Evolutionary conservation across 1,140 invertebrate genomes (phyloP).

Genomic region (Tetramorium alpestre): DNA sequence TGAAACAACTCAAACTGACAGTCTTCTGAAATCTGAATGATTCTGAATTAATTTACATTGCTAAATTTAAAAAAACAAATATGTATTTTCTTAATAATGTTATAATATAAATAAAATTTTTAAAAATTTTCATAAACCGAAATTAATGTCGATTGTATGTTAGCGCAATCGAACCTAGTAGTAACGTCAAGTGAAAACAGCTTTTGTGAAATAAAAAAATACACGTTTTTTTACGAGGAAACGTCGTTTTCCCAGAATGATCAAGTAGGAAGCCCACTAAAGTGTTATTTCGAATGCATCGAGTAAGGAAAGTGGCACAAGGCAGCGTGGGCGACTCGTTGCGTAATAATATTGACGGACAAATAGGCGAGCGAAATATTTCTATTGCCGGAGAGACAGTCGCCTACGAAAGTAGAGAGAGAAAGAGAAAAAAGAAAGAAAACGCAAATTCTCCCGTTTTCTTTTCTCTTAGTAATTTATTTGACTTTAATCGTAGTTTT

Average conservation of each 20-base stretch:
- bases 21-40: background rate
- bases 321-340: constrained; percentile 61
- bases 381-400: constrained; percentile 34
- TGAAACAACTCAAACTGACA: background rate
- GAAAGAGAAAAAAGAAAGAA: background rate
- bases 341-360: constrained; percentile 62
- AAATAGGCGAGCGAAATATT: constrained; percentile 61
- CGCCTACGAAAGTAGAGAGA: background rate
- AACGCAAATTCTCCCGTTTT: background rate
- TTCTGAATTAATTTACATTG: background rate
- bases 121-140: background rate
- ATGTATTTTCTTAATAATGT: background rate
- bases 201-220: constrained; percentile 29
- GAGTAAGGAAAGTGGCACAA: constrained; percentile 57
- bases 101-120: background rate
- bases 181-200: too few relatives aligned
- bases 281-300: constrained; percentile 31
- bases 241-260: background rate
- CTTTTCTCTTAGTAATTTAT: background rate
- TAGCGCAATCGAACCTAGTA: background rate
- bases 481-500: background rate
- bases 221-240: background rate
- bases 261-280: constrained; percentile 11
- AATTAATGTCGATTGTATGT: background rate
- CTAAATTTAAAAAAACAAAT: constrained; percentile 9